A percentile compares a stretch with the other conserved stretches of the same genome.
Conservation (phyloP, 2,888 invertebrate species). For the Prosapia bicincta region DNA sequence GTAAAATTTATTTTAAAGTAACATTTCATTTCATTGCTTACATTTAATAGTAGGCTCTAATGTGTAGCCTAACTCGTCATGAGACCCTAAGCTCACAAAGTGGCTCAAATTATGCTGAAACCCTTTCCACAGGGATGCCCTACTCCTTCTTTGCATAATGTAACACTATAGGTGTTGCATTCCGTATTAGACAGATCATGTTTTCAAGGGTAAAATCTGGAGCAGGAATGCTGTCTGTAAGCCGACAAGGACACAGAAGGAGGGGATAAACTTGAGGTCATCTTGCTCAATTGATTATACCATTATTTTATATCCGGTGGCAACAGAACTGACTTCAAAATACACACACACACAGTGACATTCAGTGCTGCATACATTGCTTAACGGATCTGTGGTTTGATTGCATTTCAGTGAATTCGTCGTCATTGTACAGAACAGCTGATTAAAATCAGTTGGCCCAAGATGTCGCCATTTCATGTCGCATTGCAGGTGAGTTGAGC, state of each 20-base stretch:
- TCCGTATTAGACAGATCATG: too few relatives aligned
- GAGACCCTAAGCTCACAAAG: too few relatives aligned
- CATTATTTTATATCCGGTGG: background rate
- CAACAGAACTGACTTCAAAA: background rate
- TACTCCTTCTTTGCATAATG: too few relatives aligned
- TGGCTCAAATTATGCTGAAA: too few relatives aligned
- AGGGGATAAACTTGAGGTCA: background rate
- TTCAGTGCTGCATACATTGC: background rate
- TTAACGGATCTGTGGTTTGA: background rate
- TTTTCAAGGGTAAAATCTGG: constrained; percentile 2
- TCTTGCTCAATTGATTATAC: background rate
- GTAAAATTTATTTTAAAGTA: too few relatives aligned
- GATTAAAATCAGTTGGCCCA: background rate
- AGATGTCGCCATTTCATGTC: background rate
- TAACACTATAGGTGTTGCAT: too few relatives aligned
- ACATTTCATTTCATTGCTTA: too few relatives aligned
- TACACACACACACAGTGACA: background rate
- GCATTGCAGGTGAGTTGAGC: background rate
- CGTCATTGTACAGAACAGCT: background rate
- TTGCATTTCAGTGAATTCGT: background rate
- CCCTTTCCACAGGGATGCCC: too few relatives aligned
- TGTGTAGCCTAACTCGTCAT: too few relatives aligned
- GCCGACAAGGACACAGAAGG: background rate
- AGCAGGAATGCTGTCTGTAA: background rate
- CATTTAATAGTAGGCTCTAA: too few relatives aligned